phyloP scores from a whole-genome alignment of 2,797 vertebrate species.

The Cirrhinus mrigala region DNA sequence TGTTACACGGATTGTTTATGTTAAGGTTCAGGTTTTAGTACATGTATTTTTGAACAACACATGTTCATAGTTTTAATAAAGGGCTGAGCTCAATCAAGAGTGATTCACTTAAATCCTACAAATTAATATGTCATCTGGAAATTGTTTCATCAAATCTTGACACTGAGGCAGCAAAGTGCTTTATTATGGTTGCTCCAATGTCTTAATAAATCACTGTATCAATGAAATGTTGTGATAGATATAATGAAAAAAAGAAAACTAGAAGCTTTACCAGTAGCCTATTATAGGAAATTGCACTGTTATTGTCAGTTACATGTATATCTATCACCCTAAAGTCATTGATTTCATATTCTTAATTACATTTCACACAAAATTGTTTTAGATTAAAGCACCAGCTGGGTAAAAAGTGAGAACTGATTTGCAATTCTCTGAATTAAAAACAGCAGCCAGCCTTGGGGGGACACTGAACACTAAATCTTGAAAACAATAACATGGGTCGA shows the following conservation, averaged over 20 bases:
- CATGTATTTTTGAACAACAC: neutral
- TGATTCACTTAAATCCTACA: neutral
- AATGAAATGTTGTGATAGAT: conserved; percentile 19
- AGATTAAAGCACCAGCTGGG: neutral
- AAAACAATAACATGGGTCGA: conserved; percentile 12
- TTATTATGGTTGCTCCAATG: neutral
- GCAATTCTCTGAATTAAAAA: neutral
- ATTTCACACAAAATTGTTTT: neutral
- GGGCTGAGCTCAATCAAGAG: neutral
- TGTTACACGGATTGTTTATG: neutral
- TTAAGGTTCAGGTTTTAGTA: neutral
- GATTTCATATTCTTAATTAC: conserved; percentile 2
- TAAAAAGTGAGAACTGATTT: neutral
- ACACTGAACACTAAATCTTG: neutral
- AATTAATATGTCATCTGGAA: neutral
- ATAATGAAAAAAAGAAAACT: neutral
- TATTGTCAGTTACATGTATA: neutral
- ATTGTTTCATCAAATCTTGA: neutral
- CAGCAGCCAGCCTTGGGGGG: neutral
- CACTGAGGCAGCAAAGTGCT: neutral
- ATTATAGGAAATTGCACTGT: neutral
- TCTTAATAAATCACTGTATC: conserved; percentile 11
- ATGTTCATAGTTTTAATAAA: neutral
- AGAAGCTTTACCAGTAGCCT: neutral
- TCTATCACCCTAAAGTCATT: neutral